Conservation (phyloP, 2,888 invertebrate species). For the Aphelenchoides bicaudatus region DNA sequence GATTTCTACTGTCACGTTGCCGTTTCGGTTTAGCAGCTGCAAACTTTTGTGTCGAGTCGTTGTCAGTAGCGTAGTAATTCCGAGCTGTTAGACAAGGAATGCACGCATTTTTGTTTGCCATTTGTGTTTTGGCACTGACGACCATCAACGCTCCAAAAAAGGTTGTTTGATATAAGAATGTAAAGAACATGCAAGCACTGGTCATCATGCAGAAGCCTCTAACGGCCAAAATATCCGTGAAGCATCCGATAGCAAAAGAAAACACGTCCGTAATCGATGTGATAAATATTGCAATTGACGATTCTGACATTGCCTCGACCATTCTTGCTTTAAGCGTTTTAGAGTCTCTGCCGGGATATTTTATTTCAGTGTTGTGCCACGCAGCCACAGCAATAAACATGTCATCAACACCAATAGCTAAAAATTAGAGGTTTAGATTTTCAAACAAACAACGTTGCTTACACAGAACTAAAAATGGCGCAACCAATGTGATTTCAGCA, state of each 20-base stretch:
- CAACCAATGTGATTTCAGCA: conserved; percentile 87
- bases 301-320: conserved; percentile 83
- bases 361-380: conserved; percentile 78
- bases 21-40: not conserved
- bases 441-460: conserved; percentile 25
- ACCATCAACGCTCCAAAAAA: conserved; percentile 89
- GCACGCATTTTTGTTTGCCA: conserved; percentile 69
- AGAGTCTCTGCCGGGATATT: conserved; percentile 42
- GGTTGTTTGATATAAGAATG: conserved; percentile 85
- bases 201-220: conserved; percentile 92
- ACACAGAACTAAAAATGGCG: conserved; percentile 77
- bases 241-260: conserved; percentile 84
- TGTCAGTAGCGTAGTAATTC: conserved; percentile 30
- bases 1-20: not conserved
- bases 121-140: conserved; percentile 81
- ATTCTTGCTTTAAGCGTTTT: conserved; percentile 75
- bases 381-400: conserved; percentile 92
- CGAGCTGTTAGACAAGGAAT: conserved; percentile 41
- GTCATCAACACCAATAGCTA: conserved; percentile 91
- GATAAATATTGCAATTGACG: conserved; percentile 89
- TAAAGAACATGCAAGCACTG: conserved; percentile 84
- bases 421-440: conserved; percentile 34
- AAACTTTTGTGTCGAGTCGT: not conserved
- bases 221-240: conserved; percentile 87
- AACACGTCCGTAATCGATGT: conserved; percentile 79